Evolutionary conservation across 1,140 invertebrate species (phyloP).

Genomic region (Plectus sambesii): DNA sequence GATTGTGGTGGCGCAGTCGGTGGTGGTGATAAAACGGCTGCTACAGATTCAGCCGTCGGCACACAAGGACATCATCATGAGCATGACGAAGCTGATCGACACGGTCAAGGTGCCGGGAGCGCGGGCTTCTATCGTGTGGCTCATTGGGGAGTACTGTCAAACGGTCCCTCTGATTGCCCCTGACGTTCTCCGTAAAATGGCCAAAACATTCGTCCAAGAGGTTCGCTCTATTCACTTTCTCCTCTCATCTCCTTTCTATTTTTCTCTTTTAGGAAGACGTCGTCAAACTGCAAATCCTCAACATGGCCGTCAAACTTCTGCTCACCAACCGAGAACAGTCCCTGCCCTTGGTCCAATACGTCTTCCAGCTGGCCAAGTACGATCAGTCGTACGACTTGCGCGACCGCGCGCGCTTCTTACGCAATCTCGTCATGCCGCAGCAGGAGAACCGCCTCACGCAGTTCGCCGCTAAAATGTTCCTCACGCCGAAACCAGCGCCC

Average conservation of each 20-base stretch:
- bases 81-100: slow-evolving; percentile 77
- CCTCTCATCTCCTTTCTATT: slow-evolving; percentile 17
- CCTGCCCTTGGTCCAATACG: slow-evolving; percentile 67
- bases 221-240: slow-evolving; percentile 42
- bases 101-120: slow-evolving; percentile 65
- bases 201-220: slow-evolving; percentile 80
- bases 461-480: slow-evolving; percentile 70
- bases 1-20: slow-evolving; percentile 77
- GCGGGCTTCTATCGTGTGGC: slow-evolving; percentile 63
- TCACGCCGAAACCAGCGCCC: slow-evolving; percentile 83
- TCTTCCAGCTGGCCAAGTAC: slow-evolving; percentile 89
- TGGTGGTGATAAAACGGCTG: slow-evolving; percentile 77
- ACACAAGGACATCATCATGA: slow-evolving; percentile 73
- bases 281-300: slow-evolving; percentile 89
- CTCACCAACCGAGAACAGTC: slow-evolving; percentile 26
- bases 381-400: slow-evolving; percentile 95
- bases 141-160: slow-evolving; percentile 77
- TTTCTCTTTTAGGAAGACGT: slow-evolving; percentile 63
- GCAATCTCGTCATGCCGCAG: too few species aligned
- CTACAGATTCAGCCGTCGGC: slow-evolving; percentile 72
- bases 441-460: slow-evolving; percentile 55
- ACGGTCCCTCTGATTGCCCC: slow-evolving; percentile 69
- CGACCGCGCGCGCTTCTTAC: slow-evolving; percentile 62
- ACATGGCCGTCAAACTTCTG: slow-evolving; percentile 81
- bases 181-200: slow-evolving; percentile 79